These are phyloP conservation scores for Limnodromus scolopaceus DNA, from an alignment of 2,797 vertebrate species.

Conservation along the genomic window DNA sequence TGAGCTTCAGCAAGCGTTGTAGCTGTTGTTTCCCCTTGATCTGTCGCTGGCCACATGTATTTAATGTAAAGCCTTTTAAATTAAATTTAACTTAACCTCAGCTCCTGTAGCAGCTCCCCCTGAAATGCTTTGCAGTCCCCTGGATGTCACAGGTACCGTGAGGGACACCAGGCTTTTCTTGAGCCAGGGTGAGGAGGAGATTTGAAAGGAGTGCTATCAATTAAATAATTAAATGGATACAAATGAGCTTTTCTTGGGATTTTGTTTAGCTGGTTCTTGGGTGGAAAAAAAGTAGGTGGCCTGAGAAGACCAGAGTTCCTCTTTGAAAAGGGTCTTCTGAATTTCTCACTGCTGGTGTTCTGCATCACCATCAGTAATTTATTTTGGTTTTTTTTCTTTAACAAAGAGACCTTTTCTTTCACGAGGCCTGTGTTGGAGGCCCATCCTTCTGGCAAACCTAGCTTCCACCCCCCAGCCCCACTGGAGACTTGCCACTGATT, in stretches of 20 bases:
- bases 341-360: neutral
- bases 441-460: neutral
- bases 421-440: rapidly evolving
- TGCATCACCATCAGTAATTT: neutral
- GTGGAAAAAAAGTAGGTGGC: neutral
- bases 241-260: slow-evolving; percentile 21
- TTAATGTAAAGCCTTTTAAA: neutral
- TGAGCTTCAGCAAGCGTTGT: neutral
- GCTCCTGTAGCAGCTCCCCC: rapidly evolving
- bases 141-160: neutral
- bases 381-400: neutral
- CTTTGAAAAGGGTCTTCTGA: neutral
- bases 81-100: neutral
- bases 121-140: neutral
- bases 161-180: neutral
- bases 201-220: neutral
- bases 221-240: slow-evolving; percentile 42
- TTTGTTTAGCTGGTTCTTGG: neutral
- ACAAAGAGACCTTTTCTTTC: neutral
- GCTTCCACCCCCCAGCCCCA: neutral
- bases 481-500: neutral
- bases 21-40: neutral
- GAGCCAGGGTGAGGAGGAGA: neutral
- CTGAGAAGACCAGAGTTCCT: neutral
- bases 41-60: neutral